Base-by-base conservation (phyloP, 2,113 vertebrate species). In the Chamaetylas fuelleborni region DNA sequence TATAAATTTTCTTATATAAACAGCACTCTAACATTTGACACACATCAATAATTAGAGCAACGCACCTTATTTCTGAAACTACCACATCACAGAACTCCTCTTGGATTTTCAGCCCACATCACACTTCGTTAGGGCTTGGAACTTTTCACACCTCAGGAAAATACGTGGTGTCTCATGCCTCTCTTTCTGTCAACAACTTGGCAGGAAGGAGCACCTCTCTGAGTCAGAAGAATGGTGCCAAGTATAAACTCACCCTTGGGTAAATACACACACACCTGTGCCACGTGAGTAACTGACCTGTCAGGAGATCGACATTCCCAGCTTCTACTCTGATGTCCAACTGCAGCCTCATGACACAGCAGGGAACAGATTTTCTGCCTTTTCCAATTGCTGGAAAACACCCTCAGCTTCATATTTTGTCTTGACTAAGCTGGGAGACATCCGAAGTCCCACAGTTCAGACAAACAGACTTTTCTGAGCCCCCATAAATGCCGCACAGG, bases 101-200 rank as follows among this genome's bases (percentile, higher is more conserved):
- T 50, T 0, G 0, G 34, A 23, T 90, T 77, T 90, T 72, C 82
- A 92, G 79, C 79, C 88, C 42, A 85, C 90, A 61, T 72, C 13
- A 42, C 73, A 81, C 81, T 85, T 79, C 0, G 0, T 67, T 76
- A 79, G 65, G 70, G 53, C 74, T 72, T 61, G 87, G 64, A 93
- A 73, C 58, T 86, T 92, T 28, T 81, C 88, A 88, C 88, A 83
- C 60, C 56, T 81, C 58, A 81, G 88, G 66, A 70, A 90, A 81
- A 50, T 54, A 65, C 0, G 51, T 81, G 67, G 91, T 70, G 60
- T 78, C 88, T 94, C 64, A 62, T 83, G 74, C 66, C 64, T 95
- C 42, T 8, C 57, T 83, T 60, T 78, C 81, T 78, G 26, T 17
- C 24, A 80, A 70, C 60, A 71, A 45, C 36, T 48, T 62, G 82